Evolutionary conservation across 2,888 invertebrate genomes (phyloP).

Genomic region (Scrobipalpa costella): DNA sequence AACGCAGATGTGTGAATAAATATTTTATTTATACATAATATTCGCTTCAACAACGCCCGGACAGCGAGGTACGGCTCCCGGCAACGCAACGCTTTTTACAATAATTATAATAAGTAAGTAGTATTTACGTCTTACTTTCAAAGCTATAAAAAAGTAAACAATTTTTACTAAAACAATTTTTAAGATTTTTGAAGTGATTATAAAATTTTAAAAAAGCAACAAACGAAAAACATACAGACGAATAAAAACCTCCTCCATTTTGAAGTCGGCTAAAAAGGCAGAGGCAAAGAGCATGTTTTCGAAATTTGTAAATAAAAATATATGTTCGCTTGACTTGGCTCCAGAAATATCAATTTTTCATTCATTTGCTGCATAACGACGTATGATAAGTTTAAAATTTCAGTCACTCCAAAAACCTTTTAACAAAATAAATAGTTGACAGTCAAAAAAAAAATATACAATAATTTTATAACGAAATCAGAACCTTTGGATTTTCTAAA

Average conservation of each 20-base stretch:
- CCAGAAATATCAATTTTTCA: neutral
- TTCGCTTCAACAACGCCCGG: constrained; percentile 38
- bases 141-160: neutral
- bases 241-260: too few relatives aligned
- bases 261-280: too few relatives aligned
- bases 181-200: neutral
- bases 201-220: too few relatives aligned
- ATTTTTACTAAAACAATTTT: neutral
- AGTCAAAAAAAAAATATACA: neutral
- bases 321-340: too few relatives aligned
- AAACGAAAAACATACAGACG: too few relatives aligned
- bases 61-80: constrained; percentile 2
- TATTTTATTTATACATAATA: constrained; percentile 49
- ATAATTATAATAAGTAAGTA: constrained; percentile 15
- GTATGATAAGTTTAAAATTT: neutral
- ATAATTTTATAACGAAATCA: neutral
- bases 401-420: neutral
- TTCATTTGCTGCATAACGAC: neutral
- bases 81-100: constrained; percentile 15
- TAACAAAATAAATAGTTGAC: neutral
- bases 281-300: too few relatives aligned
- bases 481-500: neutral
- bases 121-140: neutral
- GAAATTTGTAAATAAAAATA: too few relatives aligned
- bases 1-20: constrained; percentile 42